These are phyloP conservation scores for Lepus townsendii DNA, from an alignment of 2,797 vertebrate species.

Conservation along the genomic window DNA sequence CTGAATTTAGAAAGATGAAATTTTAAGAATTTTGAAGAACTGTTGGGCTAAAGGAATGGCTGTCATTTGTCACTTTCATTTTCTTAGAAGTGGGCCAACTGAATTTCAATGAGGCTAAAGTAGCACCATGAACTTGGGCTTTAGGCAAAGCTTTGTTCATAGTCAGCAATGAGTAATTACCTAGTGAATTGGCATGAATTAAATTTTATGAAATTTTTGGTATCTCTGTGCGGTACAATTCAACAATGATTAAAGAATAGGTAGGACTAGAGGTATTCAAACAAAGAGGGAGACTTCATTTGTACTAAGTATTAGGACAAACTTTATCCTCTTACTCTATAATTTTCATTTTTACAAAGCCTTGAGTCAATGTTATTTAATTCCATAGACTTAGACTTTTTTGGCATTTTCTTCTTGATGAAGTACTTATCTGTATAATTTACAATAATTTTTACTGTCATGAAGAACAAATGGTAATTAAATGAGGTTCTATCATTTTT, in stretches of 20 bases:
- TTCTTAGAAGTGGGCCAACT: background rate
- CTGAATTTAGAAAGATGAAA: conserved; percentile 2
- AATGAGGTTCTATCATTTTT: conserved; percentile 74
- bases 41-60: background rate
- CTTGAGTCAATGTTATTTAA: conserved; percentile 70
- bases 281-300: conserved; percentile 49
- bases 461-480: conserved; percentile 84
- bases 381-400: conserved; percentile 47
- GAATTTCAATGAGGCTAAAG: background rate
- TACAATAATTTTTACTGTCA: conserved; percentile 68
- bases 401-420: conserved; percentile 17
- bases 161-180: background rate
- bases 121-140: background rate
- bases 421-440: conserved; percentile 67
- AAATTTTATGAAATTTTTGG: background rate
- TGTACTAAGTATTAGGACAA: conserved; percentile 11
- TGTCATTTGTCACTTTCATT: background rate
- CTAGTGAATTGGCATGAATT: background rate
- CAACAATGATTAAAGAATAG: conserved; percentile 1
- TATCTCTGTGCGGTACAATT: background rate
- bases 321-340: conserved; percentile 27
- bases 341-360: conserved; percentile 70
- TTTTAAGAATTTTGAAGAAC: conserved; percentile 23
- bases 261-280: background rate
- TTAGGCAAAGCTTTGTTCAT: background rate